A percentile compares a stretch with the other conserved stretches of the same genome.
phyloP scores from a whole-genome alignment of 2,797 vertebrate genomes.

The Acrocephalus scirpaceus region DNA sequence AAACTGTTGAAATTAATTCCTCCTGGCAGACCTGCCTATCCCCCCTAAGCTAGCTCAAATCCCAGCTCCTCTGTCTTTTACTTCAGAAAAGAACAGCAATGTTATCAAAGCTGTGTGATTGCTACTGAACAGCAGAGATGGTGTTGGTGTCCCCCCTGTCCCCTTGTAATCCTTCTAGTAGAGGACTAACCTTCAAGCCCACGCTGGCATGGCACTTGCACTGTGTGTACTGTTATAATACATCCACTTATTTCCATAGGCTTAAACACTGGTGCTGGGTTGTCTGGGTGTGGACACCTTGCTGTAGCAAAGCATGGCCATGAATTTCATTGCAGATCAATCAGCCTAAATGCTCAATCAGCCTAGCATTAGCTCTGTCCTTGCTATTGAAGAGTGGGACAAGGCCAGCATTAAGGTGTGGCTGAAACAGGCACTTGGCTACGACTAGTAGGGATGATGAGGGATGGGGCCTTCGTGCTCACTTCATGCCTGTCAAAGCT shows the following conservation, averaged over 20 bases:
- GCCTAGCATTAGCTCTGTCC: background rate
- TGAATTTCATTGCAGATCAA: background rate
- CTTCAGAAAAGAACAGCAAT: background rate
- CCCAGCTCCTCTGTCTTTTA: background rate
- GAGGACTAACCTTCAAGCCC: background rate
- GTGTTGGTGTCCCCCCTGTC: background rate
- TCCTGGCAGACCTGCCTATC: background rate
- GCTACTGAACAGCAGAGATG: background rate
- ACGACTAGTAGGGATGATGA: background rate
- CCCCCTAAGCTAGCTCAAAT: background rate
- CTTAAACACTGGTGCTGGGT: background rate
- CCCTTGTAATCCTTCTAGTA: background rate
- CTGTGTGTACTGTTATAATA: background rate
- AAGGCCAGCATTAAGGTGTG: background rate
- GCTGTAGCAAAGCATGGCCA: background rate
- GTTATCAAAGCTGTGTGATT: background rate
- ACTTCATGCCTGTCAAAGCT: background rate
- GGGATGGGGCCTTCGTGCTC: background rate
- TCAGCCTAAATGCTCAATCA: background rate
- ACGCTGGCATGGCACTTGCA: background rate
- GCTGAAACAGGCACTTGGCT: background rate
- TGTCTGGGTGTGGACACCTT: background rate
- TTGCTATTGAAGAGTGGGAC: background rate
- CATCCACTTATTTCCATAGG: background rate
- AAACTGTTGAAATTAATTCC: background rate